phyloP scores from a whole-genome alignment of 2,888 invertebrate genomes.

The Eupsilia transversa region DNA sequence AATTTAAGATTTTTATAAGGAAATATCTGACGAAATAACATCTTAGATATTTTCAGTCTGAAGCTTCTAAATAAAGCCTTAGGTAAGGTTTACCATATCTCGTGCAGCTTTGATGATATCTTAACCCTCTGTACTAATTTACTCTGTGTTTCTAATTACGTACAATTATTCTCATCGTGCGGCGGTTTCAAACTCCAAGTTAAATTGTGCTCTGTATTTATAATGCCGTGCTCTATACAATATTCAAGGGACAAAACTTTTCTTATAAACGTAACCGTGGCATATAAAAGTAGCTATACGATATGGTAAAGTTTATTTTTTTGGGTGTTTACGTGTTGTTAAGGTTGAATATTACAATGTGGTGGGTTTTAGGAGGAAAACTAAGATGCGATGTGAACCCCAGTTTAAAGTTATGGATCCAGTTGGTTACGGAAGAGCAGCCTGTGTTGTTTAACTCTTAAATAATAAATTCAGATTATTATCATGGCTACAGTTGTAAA shows the following conservation, averaged over 20 bases:
- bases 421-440: not conserved
- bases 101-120: slow-evolving; percentile 1
- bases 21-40: too few relatives aligned
- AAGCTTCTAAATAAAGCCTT: not conserved
- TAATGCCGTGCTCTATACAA: slow-evolving; percentile 66
- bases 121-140: slow-evolving; percentile 38
- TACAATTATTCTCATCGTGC: slow-evolving; percentile 67
- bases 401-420: slow-evolving; percentile 11
- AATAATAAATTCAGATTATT: not conserved
- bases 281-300: slow-evolving; percentile 34
- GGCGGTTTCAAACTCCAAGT: slow-evolving; percentile 69
- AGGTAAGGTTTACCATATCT: not conserved
- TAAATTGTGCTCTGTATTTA: slow-evolving; percentile 74
- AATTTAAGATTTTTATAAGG: not conserved
- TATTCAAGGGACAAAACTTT: slow-evolving; percentile 64
- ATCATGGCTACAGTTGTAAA: not conserved
- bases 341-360: slow-evolving; percentile 43
- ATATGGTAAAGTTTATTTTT: slow-evolving; percentile 43
- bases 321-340: slow-evolving; percentile 42
- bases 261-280: slow-evolving; percentile 58
- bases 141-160: slow-evolving; percentile 68
- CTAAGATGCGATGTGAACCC: slow-evolving; percentile 4
- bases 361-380: slow-evolving; percentile 18
- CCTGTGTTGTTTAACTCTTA: not conserved
- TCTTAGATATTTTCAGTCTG: too few relatives aligned